Evolutionary conservation across 2,113 vertebrate species (phyloP).

Genomic region (Bufo gargarizans): DNA sequence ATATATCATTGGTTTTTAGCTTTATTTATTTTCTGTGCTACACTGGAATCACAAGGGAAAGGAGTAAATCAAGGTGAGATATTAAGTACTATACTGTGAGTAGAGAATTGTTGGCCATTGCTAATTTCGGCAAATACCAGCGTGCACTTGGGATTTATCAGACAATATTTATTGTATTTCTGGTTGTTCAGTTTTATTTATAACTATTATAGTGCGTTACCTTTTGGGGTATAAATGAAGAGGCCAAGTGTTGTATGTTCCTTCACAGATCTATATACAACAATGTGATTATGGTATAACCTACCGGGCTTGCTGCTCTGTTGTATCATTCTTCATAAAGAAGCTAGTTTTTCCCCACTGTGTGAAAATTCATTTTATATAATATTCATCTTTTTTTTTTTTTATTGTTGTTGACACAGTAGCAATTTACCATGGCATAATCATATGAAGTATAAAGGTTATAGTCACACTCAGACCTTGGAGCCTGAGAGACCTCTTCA

Average conservation of each 20-base stretch:
- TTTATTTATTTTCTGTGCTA: background rate
- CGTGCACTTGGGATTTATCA: background rate
- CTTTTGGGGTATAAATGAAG: background rate
- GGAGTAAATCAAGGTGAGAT: background rate
- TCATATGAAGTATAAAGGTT: too few species aligned
- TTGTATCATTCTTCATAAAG: background rate
- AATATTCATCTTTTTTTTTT: background rate
- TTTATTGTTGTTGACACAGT: background rate
- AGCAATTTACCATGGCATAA: too few species aligned
- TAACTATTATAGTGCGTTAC: background rate
- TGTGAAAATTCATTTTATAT: background rate
- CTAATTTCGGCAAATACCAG: background rate
- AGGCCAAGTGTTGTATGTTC: background rate
- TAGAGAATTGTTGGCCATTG: background rate
- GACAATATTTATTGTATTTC: background rate
- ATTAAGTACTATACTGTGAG: background rate
- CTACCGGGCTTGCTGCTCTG: background rate
- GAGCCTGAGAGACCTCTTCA: too few species aligned
- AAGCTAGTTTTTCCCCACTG: background rate
- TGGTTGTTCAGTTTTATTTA: background rate
- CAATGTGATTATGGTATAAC: background rate
- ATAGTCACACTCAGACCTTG: too few species aligned
- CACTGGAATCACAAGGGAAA: background rate
- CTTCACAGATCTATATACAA: constrained; percentile 10
- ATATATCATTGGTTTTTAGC: background rate